These are phyloP conservation scores for Quiscalus mexicanus DNA, from an alignment of 2,113 vertebrate genomes.

Conservation along the genomic window DNA sequence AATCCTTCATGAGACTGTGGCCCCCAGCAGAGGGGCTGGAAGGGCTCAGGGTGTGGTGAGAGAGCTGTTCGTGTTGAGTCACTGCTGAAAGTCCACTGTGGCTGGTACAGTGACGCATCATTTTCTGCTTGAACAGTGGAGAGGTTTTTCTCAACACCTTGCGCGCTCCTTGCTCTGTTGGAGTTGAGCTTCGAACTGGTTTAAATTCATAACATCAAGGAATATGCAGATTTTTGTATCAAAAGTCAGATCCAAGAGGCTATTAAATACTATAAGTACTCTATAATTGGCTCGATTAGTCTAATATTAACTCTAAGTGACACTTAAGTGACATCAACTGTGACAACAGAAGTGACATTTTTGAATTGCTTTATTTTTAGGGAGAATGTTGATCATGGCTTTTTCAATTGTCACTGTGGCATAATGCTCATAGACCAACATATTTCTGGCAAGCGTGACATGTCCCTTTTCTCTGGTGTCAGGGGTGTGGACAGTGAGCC, in stretches of 20 bases:
- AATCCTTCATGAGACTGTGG: rapidly evolving
- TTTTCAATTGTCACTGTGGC: not conserved
- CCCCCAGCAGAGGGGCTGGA: not conserved
- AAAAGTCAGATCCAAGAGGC: constrained; percentile 63
- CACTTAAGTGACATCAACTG: constrained; percentile 54
- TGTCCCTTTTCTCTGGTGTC: not conserved
- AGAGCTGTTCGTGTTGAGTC: not conserved
- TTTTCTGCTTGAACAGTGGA: not conserved
- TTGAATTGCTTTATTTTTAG: constrained; percentile 61
- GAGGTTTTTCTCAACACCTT: not conserved
- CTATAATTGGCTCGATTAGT: constrained; percentile 67
- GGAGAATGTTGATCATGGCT: constrained; percentile 12
- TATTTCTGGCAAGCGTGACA: not conserved
- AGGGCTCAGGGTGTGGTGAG: rapidly evolving
- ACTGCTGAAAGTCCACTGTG: not conserved
- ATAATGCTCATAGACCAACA: not conserved
- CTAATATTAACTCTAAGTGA: constrained; percentile 69
- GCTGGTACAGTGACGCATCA: not conserved
- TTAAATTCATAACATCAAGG: constrained; percentile 21
- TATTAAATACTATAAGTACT: constrained; percentile 64
- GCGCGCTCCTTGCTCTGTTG: not conserved
- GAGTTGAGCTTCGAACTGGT: constrained; percentile 3
- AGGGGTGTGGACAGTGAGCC: not conserved
- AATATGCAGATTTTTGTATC: constrained; percentile 71
- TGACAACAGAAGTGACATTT: constrained; percentile 54